Evolutionary conservation across 2,888 invertebrate genomes (phyloP).

Genomic region (Philereme transversata): DNA sequence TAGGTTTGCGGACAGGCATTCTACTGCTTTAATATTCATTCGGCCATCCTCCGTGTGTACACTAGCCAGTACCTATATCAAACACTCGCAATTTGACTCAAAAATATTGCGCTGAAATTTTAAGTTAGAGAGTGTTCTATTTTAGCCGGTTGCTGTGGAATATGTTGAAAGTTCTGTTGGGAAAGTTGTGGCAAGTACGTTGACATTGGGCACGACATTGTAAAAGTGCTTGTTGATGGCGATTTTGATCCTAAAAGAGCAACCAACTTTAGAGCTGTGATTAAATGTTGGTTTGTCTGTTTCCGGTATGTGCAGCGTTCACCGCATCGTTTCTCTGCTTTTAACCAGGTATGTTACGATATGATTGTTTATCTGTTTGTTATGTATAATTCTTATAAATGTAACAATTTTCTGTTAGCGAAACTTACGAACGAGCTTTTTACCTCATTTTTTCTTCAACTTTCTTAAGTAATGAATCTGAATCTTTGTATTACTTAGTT

Average conservation of each 20-base stretch:
- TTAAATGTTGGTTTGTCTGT: slow-evolving; percentile 27
- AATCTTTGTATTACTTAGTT: no score
- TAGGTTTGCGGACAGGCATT: slow-evolving; percentile 39
- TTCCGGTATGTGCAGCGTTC: slow-evolving; percentile 26
- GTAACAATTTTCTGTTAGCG: no score
- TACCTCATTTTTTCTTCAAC: no score
- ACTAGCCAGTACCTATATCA: slow-evolving; percentile 3
- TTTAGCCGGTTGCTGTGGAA: slow-evolving; percentile 22
- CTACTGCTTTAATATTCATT: slow-evolving; percentile 42
- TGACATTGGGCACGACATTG: slow-evolving; percentile 31
- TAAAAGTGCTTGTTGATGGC: slow-evolving; percentile 28
- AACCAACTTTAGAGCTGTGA: slow-evolving; percentile 17
- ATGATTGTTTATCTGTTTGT: no score
- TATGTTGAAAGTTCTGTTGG: slow-evolving; percentile 22
- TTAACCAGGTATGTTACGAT: slow-evolving; percentile 29
- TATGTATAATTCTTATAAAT: no score
- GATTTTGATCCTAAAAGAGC: slow-evolving; percentile 12
- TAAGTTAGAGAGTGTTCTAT: background rate
- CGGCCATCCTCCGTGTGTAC: slow-evolving; percentile 22
- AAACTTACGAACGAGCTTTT: no score
- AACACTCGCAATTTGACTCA: slow-evolving; percentile 24
- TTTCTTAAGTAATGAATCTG: no score
- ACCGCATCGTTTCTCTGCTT: slow-evolving; percentile 19
- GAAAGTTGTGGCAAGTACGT: slow-evolving; percentile 31
- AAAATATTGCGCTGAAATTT: slow-evolving; percentile 34